phyloP scores from a whole-genome alignment of 2,113 vertebrate species.

The Cairina moschata region DNA sequence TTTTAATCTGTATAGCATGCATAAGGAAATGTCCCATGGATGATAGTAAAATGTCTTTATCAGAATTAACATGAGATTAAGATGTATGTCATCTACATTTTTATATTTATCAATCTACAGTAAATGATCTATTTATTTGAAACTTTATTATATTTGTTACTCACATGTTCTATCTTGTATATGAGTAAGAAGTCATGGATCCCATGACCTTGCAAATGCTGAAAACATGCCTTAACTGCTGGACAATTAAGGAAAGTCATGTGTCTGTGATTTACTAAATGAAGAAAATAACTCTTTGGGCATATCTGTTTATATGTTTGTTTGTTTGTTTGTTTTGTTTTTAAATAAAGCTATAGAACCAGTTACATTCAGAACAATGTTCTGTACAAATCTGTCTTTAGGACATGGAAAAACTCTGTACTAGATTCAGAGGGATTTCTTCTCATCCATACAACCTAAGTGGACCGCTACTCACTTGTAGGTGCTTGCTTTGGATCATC shows the following conservation, averaged over 20 bases:
- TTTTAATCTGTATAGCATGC: neutral
- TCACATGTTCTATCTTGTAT: neutral
- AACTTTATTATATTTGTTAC: neutral
- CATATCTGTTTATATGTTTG: too few species aligned
- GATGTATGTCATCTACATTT: neutral
- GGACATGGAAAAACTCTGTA: accelerated
- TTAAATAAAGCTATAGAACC: neutral
- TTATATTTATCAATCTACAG: neutral
- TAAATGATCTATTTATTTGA: neutral
- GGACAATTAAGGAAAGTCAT: neutral
- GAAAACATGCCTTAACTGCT: neutral
- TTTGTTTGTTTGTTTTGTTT: neutral
- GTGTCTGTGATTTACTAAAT: neutral
- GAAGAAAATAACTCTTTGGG: neutral
- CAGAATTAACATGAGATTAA: neutral
- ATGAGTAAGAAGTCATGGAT: neutral
- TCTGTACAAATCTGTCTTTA: neutral
- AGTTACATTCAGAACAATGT: neutral
- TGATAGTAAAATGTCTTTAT: neutral
- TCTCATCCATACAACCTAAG: neutral
- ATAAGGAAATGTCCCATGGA: neutral
- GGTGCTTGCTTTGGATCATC: neutral
- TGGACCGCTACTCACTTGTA: neutral
- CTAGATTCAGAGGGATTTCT: neutral
- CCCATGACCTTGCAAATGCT: neutral